Percentiles rank a stretch among this genome's conserved stretches.
Conservation (phyloP, 1,140 invertebrate species). For the Drosophila bocqueti region DNA sequence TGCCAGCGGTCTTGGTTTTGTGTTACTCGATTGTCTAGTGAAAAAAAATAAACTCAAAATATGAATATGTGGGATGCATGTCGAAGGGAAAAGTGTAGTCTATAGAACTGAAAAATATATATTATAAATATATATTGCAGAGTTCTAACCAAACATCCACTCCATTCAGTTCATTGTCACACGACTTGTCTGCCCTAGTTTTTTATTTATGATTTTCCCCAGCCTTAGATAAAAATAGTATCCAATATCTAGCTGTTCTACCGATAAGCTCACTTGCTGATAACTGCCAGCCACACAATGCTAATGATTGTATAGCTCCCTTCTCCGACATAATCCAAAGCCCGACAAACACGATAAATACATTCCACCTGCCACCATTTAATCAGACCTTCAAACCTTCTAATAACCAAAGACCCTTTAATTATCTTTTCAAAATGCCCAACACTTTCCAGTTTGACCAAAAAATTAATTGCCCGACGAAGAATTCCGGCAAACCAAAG, state of each 20-base stretch:
- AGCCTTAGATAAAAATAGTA: not conserved
- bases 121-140: not conserved
- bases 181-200: conserved; percentile 1
- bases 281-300: not conserved
- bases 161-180: not conserved
- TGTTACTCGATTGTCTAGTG: not conserved
- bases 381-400: conserved; percentile 34
- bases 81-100: not conserved
- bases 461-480: conserved; percentile 60
- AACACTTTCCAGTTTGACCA: conserved; percentile 48
- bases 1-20: conserved; percentile 11
- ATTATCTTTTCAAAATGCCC: conserved; percentile 42
- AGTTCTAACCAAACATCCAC: no score
- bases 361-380: conserved; percentile 30
- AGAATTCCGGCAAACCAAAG: conserved; percentile 30
- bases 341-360: conserved; percentile 22
- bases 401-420: conserved; percentile 42
- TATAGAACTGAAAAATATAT: not conserved
- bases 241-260: not conserved
- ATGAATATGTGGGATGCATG: not conserved
- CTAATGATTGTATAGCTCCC: conserved; percentile 8
- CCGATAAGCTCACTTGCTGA: conserved; percentile 13
- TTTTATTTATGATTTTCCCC: conserved; percentile 2
- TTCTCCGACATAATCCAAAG: not conserved
- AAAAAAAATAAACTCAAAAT: not conserved